Percentiles rank a stretch among this genome's conserved stretches.
phyloP scores from a whole-genome alignment of 2,113 vertebrate genomes.

The Madoqua kirkii region DNA sequence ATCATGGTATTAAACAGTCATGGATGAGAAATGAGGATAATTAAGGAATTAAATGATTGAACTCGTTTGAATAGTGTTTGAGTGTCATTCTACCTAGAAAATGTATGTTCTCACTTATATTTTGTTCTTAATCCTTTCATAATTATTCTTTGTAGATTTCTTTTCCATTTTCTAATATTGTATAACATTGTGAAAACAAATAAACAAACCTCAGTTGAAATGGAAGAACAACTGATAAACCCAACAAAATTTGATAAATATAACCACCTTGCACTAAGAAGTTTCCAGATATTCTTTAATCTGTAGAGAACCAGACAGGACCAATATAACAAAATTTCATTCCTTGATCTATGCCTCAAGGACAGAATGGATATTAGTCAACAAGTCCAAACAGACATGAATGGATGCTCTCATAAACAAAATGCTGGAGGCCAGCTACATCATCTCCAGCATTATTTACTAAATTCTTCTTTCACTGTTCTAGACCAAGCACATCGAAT shows the following conservation, averaged over 20 bases:
- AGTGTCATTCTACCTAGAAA: background rate
- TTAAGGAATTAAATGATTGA: background rate
- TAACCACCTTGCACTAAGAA: background rate
- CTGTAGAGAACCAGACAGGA: background rate
- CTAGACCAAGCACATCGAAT: background rate
- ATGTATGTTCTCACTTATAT: background rate
- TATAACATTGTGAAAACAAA: background rate
- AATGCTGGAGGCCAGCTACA: background rate
- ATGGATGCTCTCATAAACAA: slow-evolving; percentile 43
- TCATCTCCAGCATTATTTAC: background rate
- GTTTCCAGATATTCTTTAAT: background rate
- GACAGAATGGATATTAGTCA: slow-evolving; percentile 43
- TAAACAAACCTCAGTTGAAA: background rate
- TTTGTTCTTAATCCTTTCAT: background rate
- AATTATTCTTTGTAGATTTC: background rate
- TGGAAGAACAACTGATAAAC: background rate
- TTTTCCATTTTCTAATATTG: background rate
- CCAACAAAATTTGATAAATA: background rate
- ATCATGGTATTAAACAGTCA: background rate
- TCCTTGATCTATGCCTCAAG: slow-evolving; percentile 28
- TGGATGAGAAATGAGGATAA: background rate
- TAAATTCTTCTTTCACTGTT: background rate
- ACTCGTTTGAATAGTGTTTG: background rate
- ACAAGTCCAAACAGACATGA: background rate
- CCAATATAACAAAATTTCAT: background rate